Percentiles rank a stretch among this genome's conserved stretches.
phyloP scores from a whole-genome alignment of 2,113 vertebrate genomes.

The Perca fluviatilis region DNA sequence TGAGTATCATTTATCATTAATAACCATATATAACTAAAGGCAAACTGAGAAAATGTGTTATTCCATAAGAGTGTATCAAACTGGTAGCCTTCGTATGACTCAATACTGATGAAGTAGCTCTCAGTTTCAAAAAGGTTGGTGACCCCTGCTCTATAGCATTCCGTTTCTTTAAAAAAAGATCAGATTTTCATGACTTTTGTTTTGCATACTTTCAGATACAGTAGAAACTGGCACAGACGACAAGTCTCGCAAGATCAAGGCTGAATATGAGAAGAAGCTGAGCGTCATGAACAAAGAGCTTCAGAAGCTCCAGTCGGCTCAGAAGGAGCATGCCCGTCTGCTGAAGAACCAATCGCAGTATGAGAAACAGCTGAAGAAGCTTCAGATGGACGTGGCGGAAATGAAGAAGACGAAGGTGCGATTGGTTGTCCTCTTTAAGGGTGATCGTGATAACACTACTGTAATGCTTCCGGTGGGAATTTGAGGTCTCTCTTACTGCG shows the following conservation, averaged over 20 bases:
- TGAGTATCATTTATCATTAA: too few species aligned
- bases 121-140: too few species aligned
- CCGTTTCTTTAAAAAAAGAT: neutral
- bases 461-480: too few species aligned
- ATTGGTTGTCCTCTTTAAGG: neutral
- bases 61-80: too few species aligned
- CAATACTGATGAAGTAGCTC: too few species aligned
- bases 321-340: slow-evolving; percentile 95
- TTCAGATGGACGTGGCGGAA: slow-evolving; percentile 94
- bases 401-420: slow-evolving; percentile 99
- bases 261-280: slow-evolving; percentile 96
- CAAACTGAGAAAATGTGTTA: too few species aligned
- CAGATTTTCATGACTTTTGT: neutral
- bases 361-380: slow-evolving; percentile 96
- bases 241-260: slow-evolving; percentile 94
- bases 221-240: slow-evolving; percentile 95
- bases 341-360: slow-evolving; percentile 98
- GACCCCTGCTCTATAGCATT: neutral
- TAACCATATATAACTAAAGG: too few species aligned
- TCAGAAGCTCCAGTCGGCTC: slow-evolving; percentile 94
- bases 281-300: slow-evolving; percentile 96
- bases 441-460: neutral
- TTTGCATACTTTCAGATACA: slow-evolving; percentile 82
- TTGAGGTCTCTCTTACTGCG: neutral
- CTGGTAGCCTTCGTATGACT: too few species aligned